Percentiles rank a stretch among this genome's conserved stretches.
Conservation (phyloP, 2,888 invertebrate species). For the Thymelicus sylvestris region DNA sequence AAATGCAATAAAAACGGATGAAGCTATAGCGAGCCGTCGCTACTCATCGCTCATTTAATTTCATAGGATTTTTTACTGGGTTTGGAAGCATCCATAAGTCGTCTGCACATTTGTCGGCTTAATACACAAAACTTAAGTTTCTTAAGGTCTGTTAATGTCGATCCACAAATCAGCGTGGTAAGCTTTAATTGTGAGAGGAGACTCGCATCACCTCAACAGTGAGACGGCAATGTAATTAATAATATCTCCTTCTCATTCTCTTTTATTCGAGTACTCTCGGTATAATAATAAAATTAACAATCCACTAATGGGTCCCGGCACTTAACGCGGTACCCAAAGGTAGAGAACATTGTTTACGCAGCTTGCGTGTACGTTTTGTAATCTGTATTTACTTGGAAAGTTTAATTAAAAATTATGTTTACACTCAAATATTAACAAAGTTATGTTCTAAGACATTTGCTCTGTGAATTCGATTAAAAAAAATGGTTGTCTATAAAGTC, state of each 20-base stretch:
- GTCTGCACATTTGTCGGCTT: too few species aligned
- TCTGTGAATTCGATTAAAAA: too few species aligned
- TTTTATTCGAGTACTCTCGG: background rate
- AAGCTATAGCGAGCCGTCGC: too few species aligned
- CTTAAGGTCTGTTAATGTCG: too few species aligned
- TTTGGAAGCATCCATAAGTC: too few species aligned
- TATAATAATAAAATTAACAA: slow-evolving; percentile 1
- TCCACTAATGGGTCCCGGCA: background rate
- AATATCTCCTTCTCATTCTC: background rate
- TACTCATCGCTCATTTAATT: too few species aligned
- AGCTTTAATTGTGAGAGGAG: background rate
- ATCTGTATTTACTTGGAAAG: background rate
- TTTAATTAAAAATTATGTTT: slow-evolving; percentile 12
- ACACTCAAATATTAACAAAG: background rate
- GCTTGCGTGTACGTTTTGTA: background rate
- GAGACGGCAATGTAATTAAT: background rate
- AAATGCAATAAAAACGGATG: too few species aligned
- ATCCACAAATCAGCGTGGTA: too few species aligned
- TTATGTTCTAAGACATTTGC: background rate
- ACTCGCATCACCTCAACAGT: background rate
- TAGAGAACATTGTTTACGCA: background rate
- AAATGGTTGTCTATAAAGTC: too few species aligned
- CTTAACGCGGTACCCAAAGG: background rate
- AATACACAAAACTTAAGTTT: too few species aligned
- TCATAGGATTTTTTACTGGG: too few species aligned